Evolutionary conservation across 2,888 invertebrate species (phyloP).

Genomic region (Standfussiana lucernea): DNA sequence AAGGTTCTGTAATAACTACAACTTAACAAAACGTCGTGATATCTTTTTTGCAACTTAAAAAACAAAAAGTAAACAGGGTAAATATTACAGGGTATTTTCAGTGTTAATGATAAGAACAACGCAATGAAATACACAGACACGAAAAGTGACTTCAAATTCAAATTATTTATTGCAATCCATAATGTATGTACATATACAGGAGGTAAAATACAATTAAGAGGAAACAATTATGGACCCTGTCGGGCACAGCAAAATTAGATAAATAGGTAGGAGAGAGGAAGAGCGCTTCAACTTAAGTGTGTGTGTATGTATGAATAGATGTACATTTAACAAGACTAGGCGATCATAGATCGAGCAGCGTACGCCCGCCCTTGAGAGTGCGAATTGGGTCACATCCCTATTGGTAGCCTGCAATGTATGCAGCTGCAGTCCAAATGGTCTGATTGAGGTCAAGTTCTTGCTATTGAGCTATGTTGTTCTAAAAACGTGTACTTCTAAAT

Average conservation of each 20-base stretch:
- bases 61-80: too few relatives aligned
- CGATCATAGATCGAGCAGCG: constrained; percentile 31
- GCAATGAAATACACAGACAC: neutral
- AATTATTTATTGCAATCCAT: too few relatives aligned
- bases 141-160: neutral
- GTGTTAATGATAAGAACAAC: too few relatives aligned
- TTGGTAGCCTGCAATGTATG: constrained; percentile 66
- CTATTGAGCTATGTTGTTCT: constrained; percentile 58
- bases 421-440: constrained; percentile 68
- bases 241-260: too few relatives aligned
- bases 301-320: neutral
- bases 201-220: too few relatives aligned
- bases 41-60: too few relatives aligned
- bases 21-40: too few relatives aligned
- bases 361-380: constrained; percentile 70
- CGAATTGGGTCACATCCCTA: constrained; percentile 77
- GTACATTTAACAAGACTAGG: constrained; percentile 10
- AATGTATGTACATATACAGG: too few relatives aligned
- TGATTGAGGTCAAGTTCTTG: constrained; percentile 65
- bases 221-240: too few relatives aligned
- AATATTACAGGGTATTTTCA: too few relatives aligned
- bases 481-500: constrained; percentile 20
- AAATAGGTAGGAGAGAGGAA: too few relatives aligned
- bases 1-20: too few relatives aligned
- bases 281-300: neutral